Evolutionary conservation across 2,797 vertebrate genomes (phyloP).

Genomic region (Rhyacichthys aspro): DNA sequence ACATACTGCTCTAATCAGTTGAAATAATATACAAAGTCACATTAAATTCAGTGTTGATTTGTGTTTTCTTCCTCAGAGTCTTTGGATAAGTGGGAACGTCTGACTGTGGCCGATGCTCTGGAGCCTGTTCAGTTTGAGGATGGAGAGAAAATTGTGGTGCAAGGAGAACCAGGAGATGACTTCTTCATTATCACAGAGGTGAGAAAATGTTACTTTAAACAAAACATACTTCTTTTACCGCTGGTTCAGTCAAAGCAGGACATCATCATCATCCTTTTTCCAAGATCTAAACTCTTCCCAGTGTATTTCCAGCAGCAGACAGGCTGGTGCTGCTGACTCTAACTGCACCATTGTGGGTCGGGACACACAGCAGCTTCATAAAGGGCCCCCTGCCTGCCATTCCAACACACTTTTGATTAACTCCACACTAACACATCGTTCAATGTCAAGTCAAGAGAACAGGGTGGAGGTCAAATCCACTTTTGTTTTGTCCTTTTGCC

Average conservation of each 20-base stretch:
- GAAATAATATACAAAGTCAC: not conserved
- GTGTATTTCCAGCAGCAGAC: constrained; percentile 61
- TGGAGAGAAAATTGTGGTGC: constrained; percentile 97
- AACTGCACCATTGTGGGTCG: constrained; percentile 64
- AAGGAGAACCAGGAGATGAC: constrained; percentile 96
- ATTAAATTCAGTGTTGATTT: constrained; percentile 7
- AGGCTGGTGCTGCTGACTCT: constrained; percentile 29
- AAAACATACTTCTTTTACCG: too few relatives aligned
- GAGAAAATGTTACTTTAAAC: not conserved
- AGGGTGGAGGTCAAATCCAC: constrained; percentile 21
- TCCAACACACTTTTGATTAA: constrained; percentile 76
- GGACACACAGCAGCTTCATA: constrained; percentile 49
- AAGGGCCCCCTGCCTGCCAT: constrained; percentile 67
- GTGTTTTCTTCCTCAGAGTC: constrained; percentile 82
- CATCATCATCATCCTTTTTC: constrained; percentile 21
- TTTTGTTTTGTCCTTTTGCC: constrained; percentile 33
- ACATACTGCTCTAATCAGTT: constrained; percentile 4
- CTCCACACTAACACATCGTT: constrained; percentile 68
- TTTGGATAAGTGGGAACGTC: constrained; percentile 97
- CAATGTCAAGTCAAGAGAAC: constrained; percentile 56
- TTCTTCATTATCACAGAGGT: constrained; percentile 93
- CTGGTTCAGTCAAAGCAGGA: too few relatives aligned
- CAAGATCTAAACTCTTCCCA: constrained; percentile 45
- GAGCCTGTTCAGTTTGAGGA: constrained; percentile 98
- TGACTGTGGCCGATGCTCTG: constrained; percentile 95